Evolutionary conservation across 2,797 vertebrate genomes (phyloP).

Genomic region (Parotocinclus haroldoi): DNA sequence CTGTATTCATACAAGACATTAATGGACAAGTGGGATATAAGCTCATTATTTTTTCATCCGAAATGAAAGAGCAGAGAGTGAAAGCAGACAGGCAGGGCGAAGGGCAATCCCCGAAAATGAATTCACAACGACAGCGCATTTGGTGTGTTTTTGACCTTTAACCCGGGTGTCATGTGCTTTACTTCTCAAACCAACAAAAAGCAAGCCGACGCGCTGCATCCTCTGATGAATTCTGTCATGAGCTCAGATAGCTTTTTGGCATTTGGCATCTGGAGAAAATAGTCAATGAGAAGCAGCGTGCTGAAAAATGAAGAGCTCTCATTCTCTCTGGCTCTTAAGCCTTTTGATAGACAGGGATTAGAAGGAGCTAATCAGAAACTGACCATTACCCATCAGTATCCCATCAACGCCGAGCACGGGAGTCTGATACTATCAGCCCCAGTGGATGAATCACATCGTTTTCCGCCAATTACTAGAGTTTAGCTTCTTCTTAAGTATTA

Average conservation of each 20-base stretch:
- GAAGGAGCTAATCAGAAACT: constrained; percentile 11
- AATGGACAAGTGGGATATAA: constrained; percentile 34
- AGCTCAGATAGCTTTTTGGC: background rate
- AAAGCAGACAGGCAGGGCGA: constrained; percentile 15
- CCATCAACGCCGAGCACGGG: constrained; percentile 1
- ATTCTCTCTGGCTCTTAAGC: constrained; percentile 4
- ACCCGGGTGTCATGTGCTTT: constrained; percentile 11
- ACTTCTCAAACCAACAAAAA: constrained; percentile 3
- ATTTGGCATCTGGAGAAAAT: background rate
- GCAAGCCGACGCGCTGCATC: background rate
- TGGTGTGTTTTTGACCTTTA: constrained; percentile 25
- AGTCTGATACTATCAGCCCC: background rate
- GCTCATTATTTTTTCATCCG: constrained; percentile 32
- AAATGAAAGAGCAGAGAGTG: constrained; percentile 30
- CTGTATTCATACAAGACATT: constrained; percentile 39
- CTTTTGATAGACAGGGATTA: constrained; percentile 3
- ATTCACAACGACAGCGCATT: constrained; percentile 13
- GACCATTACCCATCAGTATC: constrained; percentile 14
- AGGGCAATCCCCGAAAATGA: constrained; percentile 5
- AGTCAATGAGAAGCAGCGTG: background rate
- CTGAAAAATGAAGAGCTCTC: background rate
- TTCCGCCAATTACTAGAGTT: background rate
- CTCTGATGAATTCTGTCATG: background rate
- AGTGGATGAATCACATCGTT: background rate
- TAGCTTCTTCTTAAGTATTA: background rate